Base-by-base conservation (phyloP, 2,888 invertebrate genomes). In the Nephrotoma flavescens region DNA sequence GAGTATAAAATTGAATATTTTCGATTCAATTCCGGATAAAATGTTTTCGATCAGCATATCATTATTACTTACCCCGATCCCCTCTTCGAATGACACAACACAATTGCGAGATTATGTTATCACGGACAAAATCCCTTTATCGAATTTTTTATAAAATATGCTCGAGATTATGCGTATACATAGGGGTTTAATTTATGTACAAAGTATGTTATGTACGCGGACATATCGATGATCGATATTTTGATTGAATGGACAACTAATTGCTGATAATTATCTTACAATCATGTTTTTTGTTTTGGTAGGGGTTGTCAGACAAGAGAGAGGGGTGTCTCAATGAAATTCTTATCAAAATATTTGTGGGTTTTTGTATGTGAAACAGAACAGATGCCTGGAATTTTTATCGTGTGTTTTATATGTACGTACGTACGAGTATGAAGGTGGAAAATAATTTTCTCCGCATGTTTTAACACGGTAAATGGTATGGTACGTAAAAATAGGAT, bases 301-400 rank as follows among this genome's bases (percentile, higher is more conserved):
- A 41, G 84, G 84, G 84, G 84, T 42, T 31, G 31, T 19, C 6
- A 84, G 41, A 83, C 42, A n/a, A 42, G 6, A 6, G 42, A 84
- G 84, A 15, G 84, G 84, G 71, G 7, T 84, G n/a, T 9, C 12
- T 15, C 84, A 15, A 2, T 84, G 5, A 84, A 84, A 84, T 84
- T 84, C 84, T 84, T 84, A 84, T 84, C 42, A 84, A 84, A 84
- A 84, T 84, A 84, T 84, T 84, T 42, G 84, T 84, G 84, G 84
- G 11, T 47, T 47, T 84, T 84, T 6, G 12, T 84, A n/a, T 84
- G 84, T 42, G 84, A 84, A 84, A n/a, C 42, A 71, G 7, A 71
- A 71, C 71, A 71, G 71, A 71, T 71, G 71, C 31, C 4, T 12
- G 71, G 31, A 71, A 71, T 71, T 31, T 71, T 31, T 31, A 31